Conservation (phyloP, 2,888 invertebrate genomes). For the Drosophila emarginata region DNA sequence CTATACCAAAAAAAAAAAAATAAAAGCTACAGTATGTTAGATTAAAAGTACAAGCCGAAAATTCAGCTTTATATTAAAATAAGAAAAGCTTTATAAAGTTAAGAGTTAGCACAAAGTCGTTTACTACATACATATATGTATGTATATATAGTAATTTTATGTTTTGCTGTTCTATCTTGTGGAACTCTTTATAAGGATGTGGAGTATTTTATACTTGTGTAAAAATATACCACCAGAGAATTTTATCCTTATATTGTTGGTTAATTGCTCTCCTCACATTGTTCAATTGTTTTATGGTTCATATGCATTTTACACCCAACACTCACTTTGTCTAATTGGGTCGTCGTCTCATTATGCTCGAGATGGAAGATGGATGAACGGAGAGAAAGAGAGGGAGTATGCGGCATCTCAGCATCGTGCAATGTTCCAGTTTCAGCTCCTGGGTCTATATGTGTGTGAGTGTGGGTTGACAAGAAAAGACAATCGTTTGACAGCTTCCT, state of each 20-base stretch:
- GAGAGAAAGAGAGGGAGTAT: conserved; percentile 19
- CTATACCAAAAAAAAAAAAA: too few relatives aligned
- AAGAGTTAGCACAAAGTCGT: too few relatives aligned
- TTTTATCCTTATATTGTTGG: conserved; percentile 49
- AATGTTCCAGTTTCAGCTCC: conserved; percentile 62
- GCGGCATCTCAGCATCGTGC: conserved; percentile 46
- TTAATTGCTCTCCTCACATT: conserved; percentile 68
- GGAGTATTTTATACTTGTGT: too few relatives aligned
- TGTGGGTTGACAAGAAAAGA: conserved; percentile 49
- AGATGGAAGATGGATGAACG: conserved; percentile 12
- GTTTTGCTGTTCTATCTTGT: too few relatives aligned
- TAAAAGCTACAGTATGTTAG: too few relatives aligned
- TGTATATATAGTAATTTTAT: too few relatives aligned
- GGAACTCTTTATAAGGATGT: too few relatives aligned
- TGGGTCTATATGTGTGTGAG: conserved; percentile 14
- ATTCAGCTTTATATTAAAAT: too few relatives aligned
- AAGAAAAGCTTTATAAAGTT: too few relatives aligned
- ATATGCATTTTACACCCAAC: conserved; percentile 67
- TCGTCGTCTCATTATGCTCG: conserved; percentile 78
- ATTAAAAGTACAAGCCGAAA: too few relatives aligned
- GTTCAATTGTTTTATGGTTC: conserved; percentile 77
- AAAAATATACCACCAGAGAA: conserved; percentile 4
- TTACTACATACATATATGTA: too few relatives aligned
- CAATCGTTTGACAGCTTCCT: conserved; percentile 71
- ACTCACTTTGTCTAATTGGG: conserved; percentile 80